Base-by-base conservation (phyloP, 53 echinoderm and acorn worm species). In the Apostichopus leukothele region DNA sequence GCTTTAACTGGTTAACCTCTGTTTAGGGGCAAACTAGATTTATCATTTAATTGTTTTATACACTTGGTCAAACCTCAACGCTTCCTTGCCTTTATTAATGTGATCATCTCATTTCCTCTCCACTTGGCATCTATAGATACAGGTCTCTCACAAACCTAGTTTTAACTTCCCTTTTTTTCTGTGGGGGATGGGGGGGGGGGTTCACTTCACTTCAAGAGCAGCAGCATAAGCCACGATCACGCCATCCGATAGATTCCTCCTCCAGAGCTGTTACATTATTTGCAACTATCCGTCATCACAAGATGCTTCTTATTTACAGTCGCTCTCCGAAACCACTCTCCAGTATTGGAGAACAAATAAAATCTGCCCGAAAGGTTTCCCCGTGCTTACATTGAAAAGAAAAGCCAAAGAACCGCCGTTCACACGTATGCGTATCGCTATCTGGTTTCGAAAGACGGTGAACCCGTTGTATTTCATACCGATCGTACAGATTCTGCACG, bases 11-110 rank as follows among this genome's bases (percentile, higher is more conserved):
- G 6, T 53, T n/a, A 78, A 25, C 25, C 25, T 25, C 25, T 25
- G 25, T 25, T 25, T 0, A 1, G 25, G 25, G 25, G n/a, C n/a
- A n/a, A n/a, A n/a, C 25, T 20, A 80, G 54, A 80, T 53, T 80
- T 80, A 80, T 80, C 80, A 80, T 80, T 59, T 80, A 80, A 80
- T 80, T 80, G 80, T 53, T 80, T 80, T 80, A 80, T 55, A 80
- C 80, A 80, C 54, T 54, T 53, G 54, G 80, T 51, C 54, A 53
- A 52, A 53, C 54, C 18, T 80, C 9, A 80, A 55, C 19, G 54
- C 22, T 53, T 80, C 80, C n/a, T 80, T 80, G 54, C 54, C 52
- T 39, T 25, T 25, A 25, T 25, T 0, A 25, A 25, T 25, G 25
- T 25, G 25, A 25, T 25, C 25, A 25, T 0, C 25, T 25, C 1